Percentiles rank a stretch among this genome's conserved stretches.
phyloP scores from a whole-genome alignment of 2,113 vertebrate species.

The Echinops telfairi region DNA sequence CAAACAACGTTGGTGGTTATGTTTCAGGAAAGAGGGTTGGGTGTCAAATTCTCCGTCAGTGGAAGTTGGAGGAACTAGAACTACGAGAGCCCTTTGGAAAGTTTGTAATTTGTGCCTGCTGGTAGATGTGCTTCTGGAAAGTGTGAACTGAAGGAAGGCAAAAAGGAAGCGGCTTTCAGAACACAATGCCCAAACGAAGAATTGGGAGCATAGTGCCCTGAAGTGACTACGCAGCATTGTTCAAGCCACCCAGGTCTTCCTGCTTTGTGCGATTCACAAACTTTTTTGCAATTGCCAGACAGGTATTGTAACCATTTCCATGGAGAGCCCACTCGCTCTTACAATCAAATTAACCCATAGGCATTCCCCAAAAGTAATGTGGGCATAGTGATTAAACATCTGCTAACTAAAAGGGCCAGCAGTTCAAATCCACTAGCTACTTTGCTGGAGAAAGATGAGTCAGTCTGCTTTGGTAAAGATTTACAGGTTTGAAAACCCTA shows the following conservation, averaged over 20 bases:
- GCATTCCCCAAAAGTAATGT: not conserved
- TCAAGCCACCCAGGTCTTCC: conserved; percentile 55
- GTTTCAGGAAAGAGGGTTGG: conserved; percentile 43
- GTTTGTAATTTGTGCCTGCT: conserved; percentile 44
- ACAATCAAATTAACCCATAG: not conserved
- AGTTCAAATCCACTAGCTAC: not conserved
- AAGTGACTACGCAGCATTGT: not conserved
- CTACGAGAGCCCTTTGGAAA: conserved; percentile 29
- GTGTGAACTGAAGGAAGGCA: conserved; percentile 11
- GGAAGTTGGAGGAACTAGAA: conserved; percentile 49
- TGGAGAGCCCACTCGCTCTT: not conserved
- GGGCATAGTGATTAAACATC: not conserved
- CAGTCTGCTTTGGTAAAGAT: not conserved
- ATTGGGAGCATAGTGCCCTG: conserved; percentile 44
- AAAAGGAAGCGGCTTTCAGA: conserved; percentile 63
- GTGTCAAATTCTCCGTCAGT: conserved; percentile 32
- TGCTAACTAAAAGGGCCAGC: not conserved
- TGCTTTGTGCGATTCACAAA: conserved; percentile 44
- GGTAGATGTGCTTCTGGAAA: conserved; percentile 40
- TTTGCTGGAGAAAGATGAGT: not conserved
- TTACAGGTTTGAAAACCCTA: not conserved
- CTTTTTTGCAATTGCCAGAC: conserved; percentile 53
- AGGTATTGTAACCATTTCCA: conserved; percentile 27
- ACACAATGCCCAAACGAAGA: conserved; percentile 50
- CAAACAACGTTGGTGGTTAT: conserved; percentile 1